Base-by-base conservation (phyloP, 2,797 vertebrate species). In the Enteromius anoplus region DNA sequence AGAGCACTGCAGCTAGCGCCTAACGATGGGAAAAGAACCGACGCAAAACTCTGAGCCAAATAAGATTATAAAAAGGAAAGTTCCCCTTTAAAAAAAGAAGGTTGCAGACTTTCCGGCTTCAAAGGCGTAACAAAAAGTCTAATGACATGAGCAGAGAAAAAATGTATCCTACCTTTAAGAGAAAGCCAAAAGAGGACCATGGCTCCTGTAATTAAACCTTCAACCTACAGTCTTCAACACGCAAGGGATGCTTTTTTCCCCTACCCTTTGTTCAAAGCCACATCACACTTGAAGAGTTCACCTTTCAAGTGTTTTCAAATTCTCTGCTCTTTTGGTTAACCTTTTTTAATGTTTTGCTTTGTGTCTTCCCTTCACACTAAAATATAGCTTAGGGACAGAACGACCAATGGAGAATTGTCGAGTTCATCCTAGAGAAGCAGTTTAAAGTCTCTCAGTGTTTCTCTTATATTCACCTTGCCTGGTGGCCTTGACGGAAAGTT, bases 361-460 rank as follows among this genome's bases (percentile, higher is more conserved):
- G 88, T 87, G 87, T 87, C 88, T 89, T 85, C 79, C 37, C 76
- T 88, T 82, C 85, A 83, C 81, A 79, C 82, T 86, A 86, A 86
- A 88, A 84, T 79, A 83, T 84, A 88, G 88, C 92, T 87, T 76
- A 83, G 87, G 89, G 92, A 94, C 84, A 87, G 77, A 91, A 87
- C 84, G 81, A 93, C 90, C 92, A 92, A 91, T 83, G 72, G 92
- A 93, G 93, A 92, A 94, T 91, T 91, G 85, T 62, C 85, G 89
- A 92, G 91, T 90, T 86, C 88, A 92, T 90, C 89, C 88, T 86
- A 87, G 88, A 88, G 92, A 91, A 92, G 89, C 91, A 86, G 91
- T 92, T 94, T 92, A 92, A 89, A 94, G 90, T 87, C 45, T 86
- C 87, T 86, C 84, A 89, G 86, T 82, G 85, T 89, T 88, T 88